A percentile compares a stretch with the other conserved stretches of the same genome.
phyloP scores from a whole-genome alignment of 2,797 vertebrate genomes.

The Triplophysa bombifrons region DNA sequence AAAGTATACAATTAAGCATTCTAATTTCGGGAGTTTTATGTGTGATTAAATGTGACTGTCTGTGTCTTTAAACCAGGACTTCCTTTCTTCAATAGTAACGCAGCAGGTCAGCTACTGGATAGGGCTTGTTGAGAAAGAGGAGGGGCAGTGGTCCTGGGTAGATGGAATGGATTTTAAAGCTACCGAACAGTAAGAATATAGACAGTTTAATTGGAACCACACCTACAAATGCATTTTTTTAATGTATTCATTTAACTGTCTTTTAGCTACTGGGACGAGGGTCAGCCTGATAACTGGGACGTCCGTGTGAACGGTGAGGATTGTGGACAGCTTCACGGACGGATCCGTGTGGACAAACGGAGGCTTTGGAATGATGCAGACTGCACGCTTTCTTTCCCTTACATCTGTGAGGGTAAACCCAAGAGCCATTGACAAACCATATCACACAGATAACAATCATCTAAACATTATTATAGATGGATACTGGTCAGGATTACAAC shows the following conservation, averaged over 20 bases:
- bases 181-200: slow-evolving; percentile 63
- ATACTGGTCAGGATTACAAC: background rate
- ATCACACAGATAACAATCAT: background rate
- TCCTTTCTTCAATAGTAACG: slow-evolving; percentile 61
- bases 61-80: slow-evolving; percentile 59
- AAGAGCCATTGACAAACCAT: slow-evolving; percentile 5
- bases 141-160: slow-evolving; percentile 75
- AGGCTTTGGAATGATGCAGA: slow-evolving; percentile 72
- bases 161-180: slow-evolving; percentile 68
- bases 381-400: slow-evolving; percentile 54
- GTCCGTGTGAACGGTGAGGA: slow-evolving; percentile 68
- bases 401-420: slow-evolving; percentile 67
- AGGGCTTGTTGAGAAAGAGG: slow-evolving; percentile 71
- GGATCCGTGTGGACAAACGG: accelerated
- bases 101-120: slow-evolving; percentile 64
- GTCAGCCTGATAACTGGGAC: slow-evolving; percentile 74
- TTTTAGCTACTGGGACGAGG: slow-evolving; percentile 68
- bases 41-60: background rate
- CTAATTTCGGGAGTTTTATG: background rate
- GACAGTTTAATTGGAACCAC: background rate
- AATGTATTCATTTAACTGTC: slow-evolving; percentile 4
- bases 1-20: background rate
- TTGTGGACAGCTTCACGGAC: slow-evolving; percentile 69
- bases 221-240: background rate
- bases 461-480: background rate